Evolutionary conservation across 2,797 vertebrate species (phyloP).

Genomic region (Tiaroga cobitis): DNA sequence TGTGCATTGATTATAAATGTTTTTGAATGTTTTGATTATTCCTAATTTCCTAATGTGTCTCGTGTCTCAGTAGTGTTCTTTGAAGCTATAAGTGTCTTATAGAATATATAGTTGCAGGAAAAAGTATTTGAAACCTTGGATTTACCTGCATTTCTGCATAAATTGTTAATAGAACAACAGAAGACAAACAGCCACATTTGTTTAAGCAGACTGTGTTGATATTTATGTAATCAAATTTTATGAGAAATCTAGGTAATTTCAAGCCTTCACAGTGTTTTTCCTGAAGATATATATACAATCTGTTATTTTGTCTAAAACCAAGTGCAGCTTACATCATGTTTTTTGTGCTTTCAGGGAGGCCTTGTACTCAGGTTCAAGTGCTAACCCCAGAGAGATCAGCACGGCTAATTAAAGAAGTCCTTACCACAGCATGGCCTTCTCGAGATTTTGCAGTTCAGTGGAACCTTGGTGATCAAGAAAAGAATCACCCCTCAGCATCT

Average conservation of each 20-base stretch:
- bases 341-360: constrained; percentile 84
- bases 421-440: constrained; percentile 86
- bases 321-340: constrained; percentile 3
- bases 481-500: constrained; percentile 85
- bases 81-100: neutral
- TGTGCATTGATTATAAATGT: constrained; percentile 11
- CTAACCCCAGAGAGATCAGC: constrained; percentile 92
- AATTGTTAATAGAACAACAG: neutral
- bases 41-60: neutral
- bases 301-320: constrained; percentile 17
- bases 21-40: neutral
- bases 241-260: neutral
- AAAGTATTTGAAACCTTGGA: constrained; percentile 35
- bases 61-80: neutral
- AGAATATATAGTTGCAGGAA: neutral
- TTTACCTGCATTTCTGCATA: constrained; percentile 8
- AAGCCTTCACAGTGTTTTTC: neutral
- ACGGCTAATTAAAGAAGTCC: constrained; percentile 93
- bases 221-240: neutral
- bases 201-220: neutral
- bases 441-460: constrained; percentile 90
- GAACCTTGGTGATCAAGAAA: constrained; percentile 86
- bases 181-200: neutral
- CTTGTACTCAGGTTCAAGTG: constrained; percentile 93
- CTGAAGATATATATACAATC: neutral